Evolutionary conservation across 2,113 vertebrate genomes (phyloP).

Genomic region (Sturnus vulgaris): DNA sequence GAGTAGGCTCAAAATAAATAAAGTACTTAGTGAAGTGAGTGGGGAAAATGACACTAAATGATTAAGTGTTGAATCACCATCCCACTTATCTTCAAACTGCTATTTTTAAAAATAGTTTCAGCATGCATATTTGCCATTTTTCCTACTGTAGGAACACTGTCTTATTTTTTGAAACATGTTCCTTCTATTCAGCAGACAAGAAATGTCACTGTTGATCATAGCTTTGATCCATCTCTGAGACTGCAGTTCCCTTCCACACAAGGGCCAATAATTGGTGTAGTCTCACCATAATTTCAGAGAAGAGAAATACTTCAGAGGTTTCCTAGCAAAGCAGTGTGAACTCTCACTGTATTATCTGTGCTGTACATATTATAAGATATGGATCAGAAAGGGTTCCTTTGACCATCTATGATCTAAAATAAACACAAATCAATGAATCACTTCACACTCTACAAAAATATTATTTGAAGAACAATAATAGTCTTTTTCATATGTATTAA

Average conservation of each 20-base stretch:
- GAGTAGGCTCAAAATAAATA: constrained; percentile 10
- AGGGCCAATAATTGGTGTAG: neutral
- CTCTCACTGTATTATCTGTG: neutral
- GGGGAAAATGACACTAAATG: constrained; percentile 1
- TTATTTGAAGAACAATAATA: neutral
- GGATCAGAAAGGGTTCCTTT: neutral
- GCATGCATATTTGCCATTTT: neutral
- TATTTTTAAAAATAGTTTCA: constrained; percentile 22
- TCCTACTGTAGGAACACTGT: neutral
- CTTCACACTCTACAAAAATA: neutral
- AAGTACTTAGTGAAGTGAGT: neutral
- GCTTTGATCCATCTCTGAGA: neutral
- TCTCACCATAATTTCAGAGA: neutral
- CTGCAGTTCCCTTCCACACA: neutral
- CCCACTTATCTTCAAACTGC: neutral
- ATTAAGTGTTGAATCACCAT: constrained; percentile 9
- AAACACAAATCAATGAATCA: neutral
- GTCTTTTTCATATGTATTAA: neutral
- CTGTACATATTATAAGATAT: neutral
- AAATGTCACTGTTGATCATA: neutral
- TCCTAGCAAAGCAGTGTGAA: neutral
- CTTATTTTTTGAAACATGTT: neutral
- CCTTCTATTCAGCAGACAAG: neutral
- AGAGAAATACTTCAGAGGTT: no score
- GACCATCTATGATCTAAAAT: neutral